A percentile compares a stretch with the other conserved stretches of the same genome.
Evolutionary conservation across 2,113 vertebrate species (phyloP).

Genomic region (Gavialis gangeticus): DNA sequence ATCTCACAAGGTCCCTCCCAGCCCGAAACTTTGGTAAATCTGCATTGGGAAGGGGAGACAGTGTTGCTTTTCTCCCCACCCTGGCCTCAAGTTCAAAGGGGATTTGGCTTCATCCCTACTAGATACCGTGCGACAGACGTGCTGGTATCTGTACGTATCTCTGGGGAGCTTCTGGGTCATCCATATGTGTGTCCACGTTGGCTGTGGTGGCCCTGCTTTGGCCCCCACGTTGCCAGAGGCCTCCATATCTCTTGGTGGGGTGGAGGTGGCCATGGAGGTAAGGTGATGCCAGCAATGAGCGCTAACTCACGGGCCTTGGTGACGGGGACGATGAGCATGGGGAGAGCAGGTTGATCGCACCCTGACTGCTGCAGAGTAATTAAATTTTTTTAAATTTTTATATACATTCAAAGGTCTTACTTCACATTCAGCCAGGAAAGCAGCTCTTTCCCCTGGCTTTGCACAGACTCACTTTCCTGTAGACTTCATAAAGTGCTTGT

Average conservation of each 20-base stretch:
- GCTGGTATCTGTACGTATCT: rapidly evolving
- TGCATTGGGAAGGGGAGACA: no score
- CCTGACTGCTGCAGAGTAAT: neutral
- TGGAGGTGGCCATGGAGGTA: neutral
- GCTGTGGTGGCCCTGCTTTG: neutral
- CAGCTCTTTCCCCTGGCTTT: neutral
- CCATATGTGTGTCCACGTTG: neutral
- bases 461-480: neutral
- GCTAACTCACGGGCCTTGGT: rapidly evolving
- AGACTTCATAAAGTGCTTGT: neutral
- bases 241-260: neutral
- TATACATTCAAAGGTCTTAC: neutral
- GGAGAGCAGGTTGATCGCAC: neutral
- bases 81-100: no score
- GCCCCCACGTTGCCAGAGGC: neutral
- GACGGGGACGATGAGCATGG: neutral
- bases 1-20: no score
- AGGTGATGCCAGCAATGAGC: neutral
- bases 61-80: no score
- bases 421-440: neutral
- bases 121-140: neutral
- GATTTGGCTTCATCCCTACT: neutral
- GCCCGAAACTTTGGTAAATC: no score
- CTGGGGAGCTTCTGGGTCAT: neutral
- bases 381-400: neutral